phyloP scores from a whole-genome alignment of 2,113 vertebrate genomes.

The Garra rufa region DNA sequence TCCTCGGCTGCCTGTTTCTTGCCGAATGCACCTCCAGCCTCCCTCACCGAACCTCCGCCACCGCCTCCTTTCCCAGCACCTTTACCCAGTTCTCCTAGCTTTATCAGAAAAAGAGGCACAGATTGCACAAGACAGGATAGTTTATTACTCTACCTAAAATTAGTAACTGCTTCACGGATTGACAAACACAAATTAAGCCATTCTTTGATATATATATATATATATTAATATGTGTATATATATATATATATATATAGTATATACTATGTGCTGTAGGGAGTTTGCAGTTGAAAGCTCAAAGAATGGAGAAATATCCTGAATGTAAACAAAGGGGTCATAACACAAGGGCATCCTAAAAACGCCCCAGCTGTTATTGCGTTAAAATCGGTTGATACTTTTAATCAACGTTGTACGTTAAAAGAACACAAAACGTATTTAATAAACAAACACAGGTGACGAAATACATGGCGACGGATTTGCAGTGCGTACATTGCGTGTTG shows the following conservation, averaged over 20 bases:
- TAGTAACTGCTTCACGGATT: not conserved
- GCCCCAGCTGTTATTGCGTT: not conserved
- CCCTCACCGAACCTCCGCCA: slow-evolving; percentile 81
- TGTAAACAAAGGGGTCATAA: slow-evolving; percentile 36
- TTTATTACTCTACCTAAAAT: not conserved
- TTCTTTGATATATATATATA: too few relatives aligned
- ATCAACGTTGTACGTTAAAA: not conserved
- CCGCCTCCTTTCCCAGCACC: slow-evolving; percentile 83
- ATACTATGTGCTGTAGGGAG: not conserved
- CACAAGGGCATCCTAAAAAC: slow-evolving; percentile 18
- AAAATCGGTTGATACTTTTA: not conserved
- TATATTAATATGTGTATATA: too few relatives aligned
- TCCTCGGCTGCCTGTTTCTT: slow-evolving; percentile 84
- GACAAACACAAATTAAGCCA: not conserved
- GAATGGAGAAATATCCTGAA: not conserved
- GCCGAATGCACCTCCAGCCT: slow-evolving; percentile 89
- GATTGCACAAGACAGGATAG: not conserved
- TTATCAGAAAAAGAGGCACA: slow-evolving; percentile 11
- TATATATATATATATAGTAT: too few relatives aligned
- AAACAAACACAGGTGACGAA: not conserved
- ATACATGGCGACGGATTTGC: not conserved
- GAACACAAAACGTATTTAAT: not conserved
- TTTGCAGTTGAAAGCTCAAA: not conserved
- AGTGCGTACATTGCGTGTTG: not conserved
- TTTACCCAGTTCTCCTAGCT: slow-evolving; percentile 85